A percentile compares a stretch with the other conserved stretches of the same genome.
Evolutionary conservation across 2,797 vertebrate species (phyloP).

Genomic region (Nyctibius grandis): DNA sequence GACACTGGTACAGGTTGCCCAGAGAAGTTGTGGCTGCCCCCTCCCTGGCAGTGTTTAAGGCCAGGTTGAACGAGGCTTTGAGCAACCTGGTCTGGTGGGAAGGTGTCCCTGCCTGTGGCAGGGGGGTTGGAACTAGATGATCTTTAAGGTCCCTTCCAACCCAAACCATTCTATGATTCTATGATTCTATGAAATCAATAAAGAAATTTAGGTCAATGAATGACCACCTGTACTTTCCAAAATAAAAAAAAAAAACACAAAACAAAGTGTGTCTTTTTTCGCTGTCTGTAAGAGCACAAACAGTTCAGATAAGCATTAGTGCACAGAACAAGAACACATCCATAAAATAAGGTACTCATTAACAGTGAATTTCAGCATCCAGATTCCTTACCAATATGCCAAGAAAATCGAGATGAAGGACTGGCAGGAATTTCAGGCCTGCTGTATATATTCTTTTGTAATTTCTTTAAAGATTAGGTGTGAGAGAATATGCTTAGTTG

Average conservation of each 20-base stretch:
- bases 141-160: too few relatives aligned
- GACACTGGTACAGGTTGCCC: too few relatives aligned
- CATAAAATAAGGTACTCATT: conserved; percentile 43
- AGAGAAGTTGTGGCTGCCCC: too few relatives aligned
- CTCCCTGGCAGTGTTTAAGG: too few relatives aligned
- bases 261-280: background rate
- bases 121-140: too few relatives aligned
- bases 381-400: conserved; percentile 28
- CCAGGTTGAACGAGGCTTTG: too few relatives aligned
- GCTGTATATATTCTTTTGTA: conserved; percentile 40
- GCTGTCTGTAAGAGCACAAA: background rate
- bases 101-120: too few relatives aligned
- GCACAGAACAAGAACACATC: background rate
- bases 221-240: background rate
- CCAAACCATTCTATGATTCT: too few relatives aligned
- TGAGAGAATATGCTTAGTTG: conserved; percentile 4
- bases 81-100: too few relatives aligned
- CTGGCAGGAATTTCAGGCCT: conserved; percentile 40
- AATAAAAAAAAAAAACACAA: background rate
- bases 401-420: conserved; percentile 57
- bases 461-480: conserved; percentile 46
- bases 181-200: too few relatives aligned
- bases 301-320: background rate
- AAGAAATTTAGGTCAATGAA: background rate
- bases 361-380: conserved; percentile 1